Evolutionary conservation across 2,113 vertebrate species (phyloP).

Genomic region (Nettapus auritus): DNA sequence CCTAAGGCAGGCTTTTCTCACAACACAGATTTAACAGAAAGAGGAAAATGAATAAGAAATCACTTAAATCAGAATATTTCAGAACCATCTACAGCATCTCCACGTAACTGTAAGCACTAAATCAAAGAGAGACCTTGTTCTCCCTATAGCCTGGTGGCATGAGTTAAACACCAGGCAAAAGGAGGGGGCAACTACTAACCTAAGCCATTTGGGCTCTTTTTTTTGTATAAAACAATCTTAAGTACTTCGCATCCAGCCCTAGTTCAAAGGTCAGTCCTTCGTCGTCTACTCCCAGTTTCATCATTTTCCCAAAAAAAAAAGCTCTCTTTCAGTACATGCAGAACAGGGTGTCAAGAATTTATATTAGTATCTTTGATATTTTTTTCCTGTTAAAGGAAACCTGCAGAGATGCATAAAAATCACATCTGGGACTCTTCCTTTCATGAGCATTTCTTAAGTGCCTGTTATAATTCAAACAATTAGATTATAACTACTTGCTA

Average conservation of each 20-base stretch:
- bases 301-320: neutral
- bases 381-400: neutral
- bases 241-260: neutral
- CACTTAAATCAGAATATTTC: neutral
- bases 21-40: neutral
- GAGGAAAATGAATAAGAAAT: no score
- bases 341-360: neutral
- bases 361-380: neutral
- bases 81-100: neutral
- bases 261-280: neutral
- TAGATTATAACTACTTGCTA: neutral
- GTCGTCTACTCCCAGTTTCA: neutral
- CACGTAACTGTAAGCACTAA: neutral
- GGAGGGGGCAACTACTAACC: neutral
- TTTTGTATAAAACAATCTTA: neutral
- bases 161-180: neutral
- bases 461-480: neutral
- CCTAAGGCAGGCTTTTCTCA: neutral
- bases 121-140: neutral
- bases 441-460: neutral
- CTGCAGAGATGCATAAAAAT: neutral
- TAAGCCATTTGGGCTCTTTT: neutral
- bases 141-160: neutral
- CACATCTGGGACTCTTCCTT: neutral
- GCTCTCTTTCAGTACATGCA: neutral